A percentile compares a stretch with the other conserved stretches of the same genome.
These are phyloP conservation scores for Bergia sp. DNA, from an alignment of 92 coral and sea anemone species.

Conservation along the genomic window DNA sequence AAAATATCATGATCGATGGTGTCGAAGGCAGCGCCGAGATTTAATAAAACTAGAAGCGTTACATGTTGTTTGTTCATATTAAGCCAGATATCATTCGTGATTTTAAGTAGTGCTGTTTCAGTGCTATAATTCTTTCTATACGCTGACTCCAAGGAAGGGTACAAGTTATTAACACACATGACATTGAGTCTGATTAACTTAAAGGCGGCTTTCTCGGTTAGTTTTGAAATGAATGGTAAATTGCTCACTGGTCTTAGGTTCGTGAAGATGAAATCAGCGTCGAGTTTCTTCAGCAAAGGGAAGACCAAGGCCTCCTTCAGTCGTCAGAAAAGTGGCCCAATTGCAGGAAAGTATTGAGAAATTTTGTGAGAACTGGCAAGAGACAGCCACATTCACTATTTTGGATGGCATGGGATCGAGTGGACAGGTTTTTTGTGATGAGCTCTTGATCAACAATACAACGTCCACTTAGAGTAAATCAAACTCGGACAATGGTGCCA, in stretches of 20 bases:
- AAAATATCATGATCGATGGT: too few relatives aligned
- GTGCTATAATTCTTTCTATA: too few relatives aligned
- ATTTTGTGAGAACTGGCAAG: conserved; percentile 36
- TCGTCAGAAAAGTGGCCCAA: conserved; percentile 38
- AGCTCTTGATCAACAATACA: conserved; percentile 29
- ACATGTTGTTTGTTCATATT: too few relatives aligned
- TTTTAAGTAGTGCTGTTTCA: too few relatives aligned
- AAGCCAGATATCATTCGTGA: too few relatives aligned
- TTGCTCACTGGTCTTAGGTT: conserved; percentile 40
- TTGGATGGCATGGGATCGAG: conserved; percentile 51
- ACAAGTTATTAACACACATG: too few relatives aligned
- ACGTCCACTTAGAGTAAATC: conserved; percentile 32
- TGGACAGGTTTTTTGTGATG: conserved; percentile 34
- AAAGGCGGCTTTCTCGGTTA: background rate
- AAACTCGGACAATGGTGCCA: conserved; percentile 25
- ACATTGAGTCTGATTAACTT: too few relatives aligned
- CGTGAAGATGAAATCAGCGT: background rate
- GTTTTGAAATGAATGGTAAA: background rate
- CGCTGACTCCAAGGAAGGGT: too few relatives aligned
- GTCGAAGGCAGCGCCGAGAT: too few relatives aligned
- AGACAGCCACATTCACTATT: conserved; percentile 42
- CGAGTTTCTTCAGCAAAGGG: conserved; percentile 38
- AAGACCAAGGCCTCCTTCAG: conserved; percentile 37
- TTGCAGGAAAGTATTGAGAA: conserved; percentile 37
- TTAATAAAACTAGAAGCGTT: too few relatives aligned